Conservation (phyloP, 2,797 vertebrate genomes). For the Neopelma chrysocephalum region DNA sequence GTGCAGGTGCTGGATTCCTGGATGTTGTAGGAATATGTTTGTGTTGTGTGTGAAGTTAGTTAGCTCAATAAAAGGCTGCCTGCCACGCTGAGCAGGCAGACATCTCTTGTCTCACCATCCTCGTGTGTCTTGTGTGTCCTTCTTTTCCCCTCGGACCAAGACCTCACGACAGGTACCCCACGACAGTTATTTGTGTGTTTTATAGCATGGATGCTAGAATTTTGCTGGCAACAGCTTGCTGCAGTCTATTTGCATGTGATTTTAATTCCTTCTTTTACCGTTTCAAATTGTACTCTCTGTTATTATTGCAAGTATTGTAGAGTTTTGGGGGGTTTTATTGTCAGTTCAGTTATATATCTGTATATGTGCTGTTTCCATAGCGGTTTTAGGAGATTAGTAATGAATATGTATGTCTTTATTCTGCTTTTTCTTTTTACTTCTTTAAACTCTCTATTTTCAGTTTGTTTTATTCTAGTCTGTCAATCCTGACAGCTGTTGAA, state of each 20-base stretch:
- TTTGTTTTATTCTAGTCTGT: neutral
- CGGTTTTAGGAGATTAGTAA: neutral
- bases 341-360: neutral
- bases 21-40: too few species aligned
- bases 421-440: neutral
- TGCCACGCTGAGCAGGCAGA: too few species aligned
- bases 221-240: neutral
- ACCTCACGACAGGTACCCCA: too few species aligned
- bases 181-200: neutral
- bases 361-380: neutral
- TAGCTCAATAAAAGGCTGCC: too few species aligned
- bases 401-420: neutral
- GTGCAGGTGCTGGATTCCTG: too few species aligned
- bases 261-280: neutral
- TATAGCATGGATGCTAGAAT: neutral
- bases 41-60: too few species aligned
- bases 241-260: neutral
- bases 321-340: neutral
- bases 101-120: too few species aligned
- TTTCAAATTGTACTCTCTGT: neutral
- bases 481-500: neutral
- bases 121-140: too few species aligned
- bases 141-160: too few species aligned
- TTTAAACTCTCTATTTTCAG: neutral
- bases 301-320: neutral